Evolutionary conservation across 2,797 vertebrate genomes (phyloP), one percentile per base, ranked within the genome.

Genomic region (Microcaecilia unicolor): DNA sequence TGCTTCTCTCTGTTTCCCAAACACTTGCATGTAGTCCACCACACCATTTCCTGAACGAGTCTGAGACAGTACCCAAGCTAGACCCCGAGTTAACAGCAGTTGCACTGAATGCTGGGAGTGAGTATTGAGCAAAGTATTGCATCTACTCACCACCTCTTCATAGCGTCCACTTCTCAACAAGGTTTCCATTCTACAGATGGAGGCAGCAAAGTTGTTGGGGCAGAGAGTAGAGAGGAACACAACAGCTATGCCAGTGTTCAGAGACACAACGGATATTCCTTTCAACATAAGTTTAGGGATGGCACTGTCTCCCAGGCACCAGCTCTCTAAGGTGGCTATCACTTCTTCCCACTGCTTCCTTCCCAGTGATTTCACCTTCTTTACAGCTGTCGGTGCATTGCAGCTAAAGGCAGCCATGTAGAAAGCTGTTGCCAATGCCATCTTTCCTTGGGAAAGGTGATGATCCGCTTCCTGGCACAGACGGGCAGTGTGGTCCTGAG

Each of bases 401-500:
- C 76, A 78, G 60, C 80, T 88, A 67, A 96, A 97, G 16, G 90
- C 89, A 1, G 84, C 74, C 51, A 78, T 60, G 55, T 91, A 97
- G 51, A 88, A 82, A 15, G 81, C 74, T 0, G 86, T 81, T 25
- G 90, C 92, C 28, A 45, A 41, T 0, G 43, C 49, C 0, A 70
- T 16, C 22, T 89, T 71, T 15, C 84, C 78, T 9, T 51, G 60
- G 10, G 61, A n/a, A 3, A 92, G 72, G 4, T 67, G 62, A 29
- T 47, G 64, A 33, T 92, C 84, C 8, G 80, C 95, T 12, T 91
- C 76, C 41, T 30, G 28, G 38, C 88, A 96, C 4, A 96, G 68
- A 43, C 70, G 55, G 13, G 59, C 46, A 1, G 52, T 72, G 0
- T 76, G 61, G 4, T 64, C 70, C 43, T 62, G 55, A 3, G 70